Evolutionary conservation across 2,113 vertebrate species (phyloP), one percentile per base, ranked within the genome.

Genomic region (Coturnix japonica): DNA sequence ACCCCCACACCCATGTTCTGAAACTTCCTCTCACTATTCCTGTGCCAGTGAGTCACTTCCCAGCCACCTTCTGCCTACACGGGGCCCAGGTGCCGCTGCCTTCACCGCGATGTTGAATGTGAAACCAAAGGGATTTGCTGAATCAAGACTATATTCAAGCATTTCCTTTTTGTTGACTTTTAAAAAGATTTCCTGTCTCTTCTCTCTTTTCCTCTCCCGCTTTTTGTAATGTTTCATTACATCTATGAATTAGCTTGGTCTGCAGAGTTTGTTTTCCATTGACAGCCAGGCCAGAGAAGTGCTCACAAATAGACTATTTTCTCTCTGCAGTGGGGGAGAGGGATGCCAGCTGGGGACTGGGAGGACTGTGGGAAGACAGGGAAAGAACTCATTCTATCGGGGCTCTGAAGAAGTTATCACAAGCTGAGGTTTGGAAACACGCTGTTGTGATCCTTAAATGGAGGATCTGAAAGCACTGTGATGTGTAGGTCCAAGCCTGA

Each of bases 11-110:
- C 25, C 1, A 9, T 75, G 61, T 15, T 74, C 13, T 3, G 61
- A 56, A 56, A 43, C 51, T 93, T 95, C 67, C 64, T 11, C 53
- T 74, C 60, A 30, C 25, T 89, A 71, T 67, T 93, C 60, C 64
- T 76, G 59, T 61, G 47, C 28, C 46, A 77, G n/a, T 93, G 94
- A 95, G 20, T 92, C 72, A 85, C 66, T 90, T 95, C 75, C 79
- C 75, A 41, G 56, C 78, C 89, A 49, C 72, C 81, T 87, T 73
- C 89, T 81, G 80, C 65, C 88, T 95, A 86, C 90, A 44, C 56
- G 66, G 28, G 54, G 64, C 54, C 69, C 79, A 81, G 61, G 73
- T 72, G 82, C 65, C 53, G 57, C 60, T 1, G 3, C 43, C 43
- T 41, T 91, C 22, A 3, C 51, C 41, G 53, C 65, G 82, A 71